These are phyloP conservation scores for Penelope pileata DNA, from an alignment of 2,113 vertebrate genomes.

Conservation along the genomic window DNA sequence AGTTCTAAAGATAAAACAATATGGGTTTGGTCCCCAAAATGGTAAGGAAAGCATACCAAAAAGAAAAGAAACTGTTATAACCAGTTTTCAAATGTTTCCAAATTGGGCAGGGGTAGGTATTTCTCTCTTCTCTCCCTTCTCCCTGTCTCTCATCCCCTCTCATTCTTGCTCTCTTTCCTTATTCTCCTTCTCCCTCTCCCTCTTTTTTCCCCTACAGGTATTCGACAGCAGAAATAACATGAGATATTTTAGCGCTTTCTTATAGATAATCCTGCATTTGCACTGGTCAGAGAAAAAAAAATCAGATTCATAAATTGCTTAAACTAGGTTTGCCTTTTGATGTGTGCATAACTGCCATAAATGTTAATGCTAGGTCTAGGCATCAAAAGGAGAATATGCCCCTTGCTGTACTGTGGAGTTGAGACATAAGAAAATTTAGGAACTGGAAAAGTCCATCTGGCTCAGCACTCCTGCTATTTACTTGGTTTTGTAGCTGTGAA, in stretches of 20 bases:
- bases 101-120: not conserved
- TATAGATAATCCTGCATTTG: not conserved
- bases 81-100: not conserved
- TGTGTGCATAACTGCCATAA: constrained; percentile 13
- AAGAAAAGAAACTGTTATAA: constrained; percentile 21
- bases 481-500: not conserved
- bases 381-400: constrained; percentile 34
- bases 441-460: not conserved
- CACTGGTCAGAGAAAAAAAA: constrained; percentile 11
- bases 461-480: not conserved
- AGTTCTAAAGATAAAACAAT: constrained; percentile 3
- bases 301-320: constrained; percentile 42
- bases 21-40: not conserved
- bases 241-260: not conserved
- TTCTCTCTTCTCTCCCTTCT: not conserved
- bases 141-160: not conserved
- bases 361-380: constrained; percentile 39
- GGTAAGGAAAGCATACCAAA: constrained; percentile 7
- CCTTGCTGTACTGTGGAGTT: not conserved
- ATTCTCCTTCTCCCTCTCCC: not conserved
- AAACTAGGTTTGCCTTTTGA: constrained; percentile 48
- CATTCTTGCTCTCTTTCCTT: not conserved
- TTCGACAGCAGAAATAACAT: not conserved
- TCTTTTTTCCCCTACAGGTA: not conserved
- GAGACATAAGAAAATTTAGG: constrained; percentile 1